Conservation (phyloP, 92 coral and sea anemone genomes). For the Isaurus tuberculatus region DNA sequence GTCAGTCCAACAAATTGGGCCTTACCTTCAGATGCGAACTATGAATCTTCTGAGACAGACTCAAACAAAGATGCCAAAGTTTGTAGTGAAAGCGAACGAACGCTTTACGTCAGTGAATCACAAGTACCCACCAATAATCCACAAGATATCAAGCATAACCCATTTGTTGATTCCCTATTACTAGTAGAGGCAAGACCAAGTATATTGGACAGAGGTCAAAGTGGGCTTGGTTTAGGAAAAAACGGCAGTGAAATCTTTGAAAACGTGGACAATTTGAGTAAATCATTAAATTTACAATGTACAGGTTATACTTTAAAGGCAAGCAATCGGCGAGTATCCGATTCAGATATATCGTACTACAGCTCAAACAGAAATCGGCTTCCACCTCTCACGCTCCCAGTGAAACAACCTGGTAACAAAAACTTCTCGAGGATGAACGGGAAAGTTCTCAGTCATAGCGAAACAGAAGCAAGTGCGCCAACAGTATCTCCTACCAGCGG, state of each 20-base stretch:
- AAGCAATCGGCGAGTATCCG: constrained; percentile 30
- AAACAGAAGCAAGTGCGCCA: constrained; percentile 8
- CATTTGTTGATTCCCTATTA: constrained; percentile 70
- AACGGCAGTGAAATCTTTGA: not conserved
- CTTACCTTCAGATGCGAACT: constrained; percentile 62
- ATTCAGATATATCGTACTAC: constrained; percentile 6
- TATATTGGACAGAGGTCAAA: constrained; percentile 18
- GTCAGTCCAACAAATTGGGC: constrained; percentile 61
- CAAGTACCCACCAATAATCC: constrained; percentile 38
- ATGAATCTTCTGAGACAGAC: constrained; percentile 62
- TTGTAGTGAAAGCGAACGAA: constrained; percentile 10
- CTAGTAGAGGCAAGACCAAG: constrained; percentile 16
- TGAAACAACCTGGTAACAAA: not conserved
- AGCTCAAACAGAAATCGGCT: not conserved
- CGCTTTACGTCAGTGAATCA: constrained; percentile 1
- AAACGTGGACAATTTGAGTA: not conserved
- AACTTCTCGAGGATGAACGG: not conserved
- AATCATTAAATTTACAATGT: constrained; percentile 9
- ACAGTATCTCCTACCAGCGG: not conserved
- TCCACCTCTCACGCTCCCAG: constrained; percentile 14
- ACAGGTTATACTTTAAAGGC: not conserved
- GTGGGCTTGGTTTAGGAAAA: constrained; percentile 11
- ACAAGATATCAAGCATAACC: constrained; percentile 70
- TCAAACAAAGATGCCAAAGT: constrained; percentile 22
- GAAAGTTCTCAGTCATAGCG: not conserved